phyloP scores from a whole-genome alignment of 2,113 vertebrate genomes.

The Lophotis ruficrista region DNA sequence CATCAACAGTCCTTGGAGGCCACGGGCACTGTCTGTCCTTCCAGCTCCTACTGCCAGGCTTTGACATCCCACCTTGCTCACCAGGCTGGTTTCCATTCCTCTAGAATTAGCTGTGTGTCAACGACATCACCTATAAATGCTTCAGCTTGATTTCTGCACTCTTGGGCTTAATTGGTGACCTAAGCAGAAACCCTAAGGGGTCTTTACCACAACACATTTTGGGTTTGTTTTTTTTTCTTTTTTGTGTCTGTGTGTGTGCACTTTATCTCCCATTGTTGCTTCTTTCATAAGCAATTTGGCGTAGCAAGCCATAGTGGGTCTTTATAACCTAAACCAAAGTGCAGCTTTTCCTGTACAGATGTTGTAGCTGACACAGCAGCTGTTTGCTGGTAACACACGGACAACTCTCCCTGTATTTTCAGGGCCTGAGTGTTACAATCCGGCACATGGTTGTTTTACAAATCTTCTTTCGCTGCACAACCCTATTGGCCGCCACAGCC shows the following conservation, averaged over 20 bases:
- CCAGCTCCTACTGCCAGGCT: neutral
- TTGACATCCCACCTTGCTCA: neutral
- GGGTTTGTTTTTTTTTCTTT: neutral
- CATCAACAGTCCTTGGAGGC: neutral
- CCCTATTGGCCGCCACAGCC: neutral
- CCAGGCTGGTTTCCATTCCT: neutral
- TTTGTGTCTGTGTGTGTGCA: neutral
- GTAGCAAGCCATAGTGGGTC: neutral
- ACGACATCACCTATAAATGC: neutral
- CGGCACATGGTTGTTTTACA: neutral
- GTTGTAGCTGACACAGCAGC: neutral
- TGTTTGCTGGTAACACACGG: neutral
- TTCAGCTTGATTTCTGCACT: neutral
- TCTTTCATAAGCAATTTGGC: neutral
- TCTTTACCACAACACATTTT: accelerated
- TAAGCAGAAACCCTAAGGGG: neutral
- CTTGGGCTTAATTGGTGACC: neutral
- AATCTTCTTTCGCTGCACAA: neutral
- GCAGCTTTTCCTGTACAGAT: neutral
- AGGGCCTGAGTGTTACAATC: neutral
- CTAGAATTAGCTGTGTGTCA: neutral
- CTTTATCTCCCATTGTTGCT: neutral
- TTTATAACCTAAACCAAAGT: neutral
- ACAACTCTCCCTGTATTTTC: neutral
- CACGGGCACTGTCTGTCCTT: neutral